Percentiles rank a stretch among this genome's conserved stretches.
Conservation (phyloP, 2,113 vertebrate genomes). For the Paratilapia polleni region DNA sequence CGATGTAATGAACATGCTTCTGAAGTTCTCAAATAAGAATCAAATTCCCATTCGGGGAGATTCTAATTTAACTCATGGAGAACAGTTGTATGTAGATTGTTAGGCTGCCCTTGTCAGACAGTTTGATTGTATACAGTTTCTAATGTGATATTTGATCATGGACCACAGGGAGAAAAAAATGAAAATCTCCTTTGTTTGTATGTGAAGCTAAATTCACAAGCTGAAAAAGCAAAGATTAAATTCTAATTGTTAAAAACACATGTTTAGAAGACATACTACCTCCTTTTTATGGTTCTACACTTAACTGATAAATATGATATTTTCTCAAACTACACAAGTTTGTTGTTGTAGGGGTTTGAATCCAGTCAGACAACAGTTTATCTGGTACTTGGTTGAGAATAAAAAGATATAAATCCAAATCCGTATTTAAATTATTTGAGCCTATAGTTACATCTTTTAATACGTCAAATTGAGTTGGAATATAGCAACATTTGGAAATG, state of each 20-base stretch:
- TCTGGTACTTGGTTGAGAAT: not conserved
- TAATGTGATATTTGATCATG: constrained; percentile 21
- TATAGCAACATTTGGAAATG: not conserved
- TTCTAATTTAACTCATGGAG: constrained; percentile 67
- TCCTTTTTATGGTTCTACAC: not conserved
- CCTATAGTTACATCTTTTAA: not conserved
- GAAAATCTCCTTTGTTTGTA: not conserved
- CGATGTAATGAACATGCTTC: constrained; percentile 73
- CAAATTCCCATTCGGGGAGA: constrained; percentile 70
- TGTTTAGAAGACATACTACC: not conserved
- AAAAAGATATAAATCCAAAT: not conserved
- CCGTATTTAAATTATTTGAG: not conserved
- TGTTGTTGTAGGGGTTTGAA: not conserved
- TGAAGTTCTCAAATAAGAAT: constrained; percentile 74
- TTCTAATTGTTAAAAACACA: not conserved
- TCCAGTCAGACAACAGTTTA: not conserved
- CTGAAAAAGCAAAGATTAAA: not conserved
- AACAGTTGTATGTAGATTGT: constrained; percentile 43
- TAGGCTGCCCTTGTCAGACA: constrained; percentile 37
- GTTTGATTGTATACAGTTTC: constrained; percentile 2
- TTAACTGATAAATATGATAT: not conserved
- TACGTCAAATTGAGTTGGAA: not conserved
- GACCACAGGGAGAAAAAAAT: not conserved
- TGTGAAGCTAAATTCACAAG: not conserved
- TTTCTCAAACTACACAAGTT: not conserved